Conservation (phyloP, 2,113 vertebrate species). For the Microcebus lehilahytsara region DNA sequence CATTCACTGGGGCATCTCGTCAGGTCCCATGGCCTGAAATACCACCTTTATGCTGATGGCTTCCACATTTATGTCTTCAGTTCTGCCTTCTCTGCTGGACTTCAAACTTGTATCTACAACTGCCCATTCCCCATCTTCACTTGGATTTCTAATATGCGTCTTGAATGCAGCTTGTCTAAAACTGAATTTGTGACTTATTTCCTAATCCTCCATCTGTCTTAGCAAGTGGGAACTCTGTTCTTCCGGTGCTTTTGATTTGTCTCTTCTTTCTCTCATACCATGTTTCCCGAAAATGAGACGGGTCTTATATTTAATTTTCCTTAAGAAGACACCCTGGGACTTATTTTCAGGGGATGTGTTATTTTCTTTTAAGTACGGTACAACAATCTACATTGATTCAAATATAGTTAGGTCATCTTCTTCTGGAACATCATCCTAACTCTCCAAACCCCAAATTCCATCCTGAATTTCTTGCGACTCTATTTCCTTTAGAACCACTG, state of each 20-base stretch:
- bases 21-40: neutral
- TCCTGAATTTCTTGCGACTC: too few relatives aligned
- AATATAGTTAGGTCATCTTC: too few relatives aligned
- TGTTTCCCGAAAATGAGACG: too few relatives aligned
- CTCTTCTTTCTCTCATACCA: neutral
- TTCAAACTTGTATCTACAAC: neutral
- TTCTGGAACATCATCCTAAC: too few relatives aligned
- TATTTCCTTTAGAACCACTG: too few relatives aligned
- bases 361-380: too few relatives aligned
- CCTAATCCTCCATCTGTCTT: neutral
- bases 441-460: too few relatives aligned
- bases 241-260: neutral
- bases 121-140: too few relatives aligned
- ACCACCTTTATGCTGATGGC: neutral
- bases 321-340: too few relatives aligned
- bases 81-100: neutral
- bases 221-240: neutral
- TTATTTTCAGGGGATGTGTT: too few relatives aligned
- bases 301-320: too few relatives aligned
- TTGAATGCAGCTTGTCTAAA: neutral
- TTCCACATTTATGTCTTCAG: neutral
- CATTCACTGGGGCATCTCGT: neutral
- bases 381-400: too few relatives aligned
- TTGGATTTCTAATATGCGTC: neutral
- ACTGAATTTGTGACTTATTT: neutral